Evolutionary conservation across 2,113 vertebrate species (phyloP), one percentile per base, ranked within the genome.

Genomic region (Chaetura pelagica): DNA sequence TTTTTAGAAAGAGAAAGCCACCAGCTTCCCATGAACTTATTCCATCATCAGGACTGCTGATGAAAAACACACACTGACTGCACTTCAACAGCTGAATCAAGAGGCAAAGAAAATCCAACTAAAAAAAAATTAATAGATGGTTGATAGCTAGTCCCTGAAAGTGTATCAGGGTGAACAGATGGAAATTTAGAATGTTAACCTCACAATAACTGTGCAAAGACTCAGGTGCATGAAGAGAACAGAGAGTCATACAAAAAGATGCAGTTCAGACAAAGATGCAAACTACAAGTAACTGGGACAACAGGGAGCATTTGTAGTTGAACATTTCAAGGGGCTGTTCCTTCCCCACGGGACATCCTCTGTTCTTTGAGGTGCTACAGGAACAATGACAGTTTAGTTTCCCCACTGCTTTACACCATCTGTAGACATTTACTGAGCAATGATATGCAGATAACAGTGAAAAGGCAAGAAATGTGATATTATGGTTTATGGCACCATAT

Each of bases 121-220:
- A n/a, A n/a, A n/a, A n/a, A n/a, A n/a, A n/a, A n/a, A n/a, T n/a
- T n/a, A n/a, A n/a, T n/a, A n/a, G n/a, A n/a, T n/a, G n/a, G n/a
- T n/a, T n/a, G n/a, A n/a, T n/a, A n/a, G n/a, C n/a, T n/a, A n/a
- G 64, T 18, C 46, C n/a, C 77, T 94, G 58, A 91, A 96, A 51
- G 49, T 75, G 49, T 79, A 68, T 79, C 83, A 90, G 83, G 49
- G 78, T 20, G 57, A 97, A 86, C 90, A 96, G 94, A 94, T 95
- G 85, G 85, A 89, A 89, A 91, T 82, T 82, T 74, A 71, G 79
- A 90, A 46, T 77, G 67, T 67, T 84, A 89, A 84, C 89, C 71
- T 76, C 34, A 7, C 51, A 63, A 32, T 55, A 95, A 77, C 23
- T 49, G 54, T 64, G 81, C 44, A 83, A 88, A 90, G 51, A 91